Evolutionary conservation across 1,140 invertebrate species (phyloP).

Genomic region (Chionoecetes opilio): DNA sequence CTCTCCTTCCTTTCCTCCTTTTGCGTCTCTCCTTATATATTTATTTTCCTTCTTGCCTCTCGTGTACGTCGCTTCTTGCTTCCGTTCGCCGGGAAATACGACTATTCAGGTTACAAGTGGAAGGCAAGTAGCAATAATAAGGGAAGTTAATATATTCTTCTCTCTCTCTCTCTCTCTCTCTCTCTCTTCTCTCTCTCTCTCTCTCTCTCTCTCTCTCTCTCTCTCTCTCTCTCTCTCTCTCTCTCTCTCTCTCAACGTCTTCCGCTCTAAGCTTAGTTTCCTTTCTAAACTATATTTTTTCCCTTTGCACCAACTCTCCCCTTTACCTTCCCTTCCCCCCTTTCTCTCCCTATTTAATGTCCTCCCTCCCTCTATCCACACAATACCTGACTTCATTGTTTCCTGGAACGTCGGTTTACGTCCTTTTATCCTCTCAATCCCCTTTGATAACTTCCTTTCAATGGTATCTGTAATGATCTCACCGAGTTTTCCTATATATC

Average conservation of each 20-base stretch:
- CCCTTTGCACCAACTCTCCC: background rate
- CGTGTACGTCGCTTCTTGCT: background rate
- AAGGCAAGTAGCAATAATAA: background rate
- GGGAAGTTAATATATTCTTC: background rate
- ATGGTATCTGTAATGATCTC: too few relatives aligned
- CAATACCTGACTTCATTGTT: too few relatives aligned
- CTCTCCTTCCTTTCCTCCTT: too few relatives aligned
- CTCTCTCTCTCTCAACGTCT: background rate
- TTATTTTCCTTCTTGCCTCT: background rate
- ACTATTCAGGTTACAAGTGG: too few relatives aligned
- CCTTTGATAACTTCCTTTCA: too few relatives aligned
- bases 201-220: conserved; percentile 3
- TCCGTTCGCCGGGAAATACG: too few relatives aligned
- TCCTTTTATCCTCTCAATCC: too few relatives aligned
- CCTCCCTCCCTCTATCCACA: too few relatives aligned
- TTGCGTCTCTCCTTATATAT: background rate
- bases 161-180: background rate
- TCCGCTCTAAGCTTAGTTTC: background rate
- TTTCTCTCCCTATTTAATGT: background rate
- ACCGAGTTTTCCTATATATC: too few relatives aligned
- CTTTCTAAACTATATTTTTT: background rate
- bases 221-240: background rate
- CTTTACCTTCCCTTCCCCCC: conserved; percentile 5
- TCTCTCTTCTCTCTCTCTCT: background rate
- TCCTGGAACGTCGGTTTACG: too few relatives aligned